phyloP scores from a whole-genome alignment of 2,888 invertebrate species.

The Temnothorax ravouxi region DNA sequence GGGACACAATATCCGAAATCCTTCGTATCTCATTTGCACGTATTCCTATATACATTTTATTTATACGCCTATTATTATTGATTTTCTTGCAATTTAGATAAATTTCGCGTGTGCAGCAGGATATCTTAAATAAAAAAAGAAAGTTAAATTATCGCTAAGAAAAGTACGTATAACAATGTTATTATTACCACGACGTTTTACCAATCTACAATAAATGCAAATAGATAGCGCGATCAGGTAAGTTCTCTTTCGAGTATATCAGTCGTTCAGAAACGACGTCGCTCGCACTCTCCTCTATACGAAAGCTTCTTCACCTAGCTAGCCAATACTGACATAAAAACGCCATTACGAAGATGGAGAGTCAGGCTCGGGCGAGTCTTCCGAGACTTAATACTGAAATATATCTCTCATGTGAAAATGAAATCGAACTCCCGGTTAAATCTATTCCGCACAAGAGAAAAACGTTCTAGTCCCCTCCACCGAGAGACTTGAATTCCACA shows the following conservation, averaged over 20 bases:
- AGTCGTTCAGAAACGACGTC: conserved; percentile 65
- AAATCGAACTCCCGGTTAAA: conserved; percentile 58
- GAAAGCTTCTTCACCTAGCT: background rate
- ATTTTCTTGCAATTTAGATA: background rate
- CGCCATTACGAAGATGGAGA: conserved; percentile 37
- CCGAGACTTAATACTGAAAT: conserved; percentile 60
- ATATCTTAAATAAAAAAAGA: background rate
- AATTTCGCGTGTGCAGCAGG: background rate
- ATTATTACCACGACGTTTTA: conserved; percentile 61
- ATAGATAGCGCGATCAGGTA: conserved; percentile 18
- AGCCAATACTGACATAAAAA: conserved; percentile 58
- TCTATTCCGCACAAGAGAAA: background rate
- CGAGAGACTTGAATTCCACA: conserved; percentile 20
- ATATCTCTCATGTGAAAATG: conserved; percentile 45
- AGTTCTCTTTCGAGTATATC: conserved; percentile 54
- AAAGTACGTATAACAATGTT: background rate
- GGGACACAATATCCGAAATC: background rate
- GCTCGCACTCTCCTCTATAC: conserved; percentile 4
- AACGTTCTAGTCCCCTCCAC: background rate
- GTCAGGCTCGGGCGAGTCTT: conserved; percentile 10
- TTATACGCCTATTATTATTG: background rate
- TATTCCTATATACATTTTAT: background rate
- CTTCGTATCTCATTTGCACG: background rate
- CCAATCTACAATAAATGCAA: conserved; percentile 25
- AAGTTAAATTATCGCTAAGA: background rate